Evolutionary conservation across 2,888 invertebrate genomes (phyloP).

Genomic region (Sicus ferrugineus): DNA sequence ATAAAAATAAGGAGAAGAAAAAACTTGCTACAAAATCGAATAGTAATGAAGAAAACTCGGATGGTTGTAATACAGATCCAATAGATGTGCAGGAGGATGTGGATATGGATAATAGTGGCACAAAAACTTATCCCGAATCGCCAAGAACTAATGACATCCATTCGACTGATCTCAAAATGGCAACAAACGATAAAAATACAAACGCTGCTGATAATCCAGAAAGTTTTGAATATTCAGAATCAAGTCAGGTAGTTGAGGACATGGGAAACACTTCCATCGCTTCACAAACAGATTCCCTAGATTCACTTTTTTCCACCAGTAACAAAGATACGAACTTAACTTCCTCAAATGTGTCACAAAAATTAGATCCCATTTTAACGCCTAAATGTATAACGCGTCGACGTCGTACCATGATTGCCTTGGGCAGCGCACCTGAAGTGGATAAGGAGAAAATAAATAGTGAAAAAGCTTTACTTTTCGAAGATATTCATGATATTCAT

Average conservation of each 20-base stretch:
- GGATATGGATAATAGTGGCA: neutral
- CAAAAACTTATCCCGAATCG: neutral
- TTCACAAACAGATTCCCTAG: neutral
- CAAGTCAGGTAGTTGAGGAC: too few relatives aligned
- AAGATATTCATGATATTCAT: slow-evolving; percentile 51
- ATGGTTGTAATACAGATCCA: neutral
- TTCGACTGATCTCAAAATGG: neutral
- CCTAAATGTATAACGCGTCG: slow-evolving; percentile 41
- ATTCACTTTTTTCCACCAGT: neutral
- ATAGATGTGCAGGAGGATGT: too few relatives aligned
- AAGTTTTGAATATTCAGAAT: too few relatives aligned
- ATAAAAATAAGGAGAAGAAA: neutral
- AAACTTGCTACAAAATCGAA: slow-evolving; percentile 1
- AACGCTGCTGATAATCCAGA: too few relatives aligned
- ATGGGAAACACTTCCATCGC: too few relatives aligned
- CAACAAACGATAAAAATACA: neutral
- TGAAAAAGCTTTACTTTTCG: slow-evolving; percentile 46
- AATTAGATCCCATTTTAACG: neutral
- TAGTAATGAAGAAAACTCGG: neutral
- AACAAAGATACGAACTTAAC: neutral
- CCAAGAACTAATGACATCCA: neutral
- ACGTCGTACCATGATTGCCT: slow-evolving; percentile 50
- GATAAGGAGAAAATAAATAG: slow-evolving; percentile 46
- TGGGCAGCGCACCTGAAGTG: slow-evolving; percentile 48
- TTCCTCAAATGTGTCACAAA: neutral